Conservation (phyloP, 2,113 vertebrate species). For the Manacus vitellinus region DNA sequence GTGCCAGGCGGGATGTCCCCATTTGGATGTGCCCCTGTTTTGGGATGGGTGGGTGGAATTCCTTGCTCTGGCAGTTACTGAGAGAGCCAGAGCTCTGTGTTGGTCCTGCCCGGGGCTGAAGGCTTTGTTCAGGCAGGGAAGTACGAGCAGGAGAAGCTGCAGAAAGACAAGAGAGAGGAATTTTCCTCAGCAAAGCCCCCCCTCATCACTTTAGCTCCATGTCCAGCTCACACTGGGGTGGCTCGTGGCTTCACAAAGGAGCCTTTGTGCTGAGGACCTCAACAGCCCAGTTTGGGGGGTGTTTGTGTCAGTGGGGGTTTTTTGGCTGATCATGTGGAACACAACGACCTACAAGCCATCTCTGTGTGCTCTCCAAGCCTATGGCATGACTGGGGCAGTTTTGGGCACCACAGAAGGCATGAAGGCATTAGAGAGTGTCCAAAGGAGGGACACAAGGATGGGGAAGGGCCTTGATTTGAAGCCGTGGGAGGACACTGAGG, state of each 20-base stretch:
- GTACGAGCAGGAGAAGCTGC: neutral
- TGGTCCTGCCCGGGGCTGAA: neutral
- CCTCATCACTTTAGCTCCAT: neutral
- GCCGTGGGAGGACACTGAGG: neutral
- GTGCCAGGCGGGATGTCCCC: accelerated
- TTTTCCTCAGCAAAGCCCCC: neutral
- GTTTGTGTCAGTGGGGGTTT: neutral
- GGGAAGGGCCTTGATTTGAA: neutral
- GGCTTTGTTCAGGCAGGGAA: neutral
- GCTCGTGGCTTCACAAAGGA: neutral
- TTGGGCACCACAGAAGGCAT: neutral
- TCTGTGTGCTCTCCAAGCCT: neutral
- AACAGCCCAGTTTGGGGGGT: accelerated
- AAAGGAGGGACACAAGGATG: neutral
- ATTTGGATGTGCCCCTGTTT: neutral
- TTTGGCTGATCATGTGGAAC: neutral
- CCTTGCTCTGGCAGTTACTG: neutral
- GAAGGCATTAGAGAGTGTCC: neutral
- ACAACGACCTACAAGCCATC: accelerated
- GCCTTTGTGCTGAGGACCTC: too few relatives aligned
- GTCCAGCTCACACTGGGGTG: accelerated
- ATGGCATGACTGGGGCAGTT: neutral
- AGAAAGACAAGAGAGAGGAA: neutral
- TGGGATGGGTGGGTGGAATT: neutral
- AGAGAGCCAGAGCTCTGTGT: neutral